Conservation (phyloP, 2,888 invertebrate species). For the Rotaria magnacalcarata region DNA sequence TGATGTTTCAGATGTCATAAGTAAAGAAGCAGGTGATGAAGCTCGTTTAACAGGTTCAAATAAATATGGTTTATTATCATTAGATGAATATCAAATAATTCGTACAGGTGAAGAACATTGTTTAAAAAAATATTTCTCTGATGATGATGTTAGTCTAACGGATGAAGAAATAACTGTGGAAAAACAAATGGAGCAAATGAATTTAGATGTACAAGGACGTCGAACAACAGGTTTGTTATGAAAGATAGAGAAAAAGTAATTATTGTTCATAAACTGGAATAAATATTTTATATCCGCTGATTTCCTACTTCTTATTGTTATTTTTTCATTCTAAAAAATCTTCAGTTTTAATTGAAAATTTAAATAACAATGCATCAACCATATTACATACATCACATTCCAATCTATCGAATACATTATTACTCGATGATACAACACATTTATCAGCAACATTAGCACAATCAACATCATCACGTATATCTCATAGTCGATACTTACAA, state of each 20-base stretch:
- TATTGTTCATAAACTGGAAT: background rate
- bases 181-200: background rate
- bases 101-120: conserved; percentile 35
- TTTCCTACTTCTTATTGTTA: background rate
- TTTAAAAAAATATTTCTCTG: conserved; percentile 26
- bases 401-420: background rate
- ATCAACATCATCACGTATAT: conserved; percentile 6
- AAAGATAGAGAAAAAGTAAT: background rate
- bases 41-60: conserved; percentile 27
- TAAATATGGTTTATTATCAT: conserved; percentile 36
- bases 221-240: background rate
- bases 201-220: background rate
- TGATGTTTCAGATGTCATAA: background rate
- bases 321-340: background rate
- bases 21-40: conserved; percentile 36
- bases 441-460: conserved; percentile 1
- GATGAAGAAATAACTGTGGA: background rate
- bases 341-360: background rate
- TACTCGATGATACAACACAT: background rate
- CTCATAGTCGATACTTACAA: background rate
- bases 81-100: conserved; percentile 35
- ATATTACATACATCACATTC: background rate
- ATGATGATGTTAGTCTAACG: conserved; percentile 7
- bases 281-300: background rate
- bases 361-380: background rate